Conservation (phyloP, 2,888 invertebrate species). For the Drosophila cracens region DNA sequence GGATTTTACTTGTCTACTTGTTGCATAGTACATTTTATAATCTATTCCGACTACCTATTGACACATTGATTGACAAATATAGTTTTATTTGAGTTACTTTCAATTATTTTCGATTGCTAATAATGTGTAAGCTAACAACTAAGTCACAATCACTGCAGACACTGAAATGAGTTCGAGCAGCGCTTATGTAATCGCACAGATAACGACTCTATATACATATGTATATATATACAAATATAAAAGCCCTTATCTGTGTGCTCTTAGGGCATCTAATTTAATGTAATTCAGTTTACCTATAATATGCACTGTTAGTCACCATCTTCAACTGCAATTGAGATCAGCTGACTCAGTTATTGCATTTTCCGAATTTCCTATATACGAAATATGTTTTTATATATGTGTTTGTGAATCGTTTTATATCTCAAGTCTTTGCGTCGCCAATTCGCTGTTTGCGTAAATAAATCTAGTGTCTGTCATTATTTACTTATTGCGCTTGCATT, state of each 20-base stretch:
- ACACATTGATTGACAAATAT: not conserved
- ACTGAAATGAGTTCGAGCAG: constrained; percentile 9
- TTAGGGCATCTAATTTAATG: constrained; percentile 2
- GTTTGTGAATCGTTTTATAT: constrained; percentile 1
- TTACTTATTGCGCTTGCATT: constrained; percentile 64
- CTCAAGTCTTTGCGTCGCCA: constrained; percentile 26
- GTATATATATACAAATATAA: constrained; percentile 5
- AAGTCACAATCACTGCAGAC: not conserved
- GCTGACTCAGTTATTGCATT: constrained; percentile 23
- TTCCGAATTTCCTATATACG: constrained; percentile 15
- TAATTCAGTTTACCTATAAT: not conserved
- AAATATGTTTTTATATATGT: constrained; percentile 7
- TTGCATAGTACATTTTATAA: not conserved
- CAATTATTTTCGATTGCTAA: not conserved
- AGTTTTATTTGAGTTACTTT: not conserved
- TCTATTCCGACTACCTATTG: not conserved
- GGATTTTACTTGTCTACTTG: not conserved
- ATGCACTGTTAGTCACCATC: not conserved
- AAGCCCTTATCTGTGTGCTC: constrained; percentile 9
- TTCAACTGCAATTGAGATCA: constrained; percentile 1
- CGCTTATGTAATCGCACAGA: constrained; percentile 12
- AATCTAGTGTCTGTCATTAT: constrained; percentile 66
- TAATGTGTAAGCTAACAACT: not conserved
- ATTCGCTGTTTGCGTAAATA: constrained; percentile 32
- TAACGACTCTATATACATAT: constrained; percentile 12